Percentiles rank a stretch among this genome's conserved stretches.
Conservation (phyloP, 2,888 invertebrate species). For the Xestia sexstrigata region DNA sequence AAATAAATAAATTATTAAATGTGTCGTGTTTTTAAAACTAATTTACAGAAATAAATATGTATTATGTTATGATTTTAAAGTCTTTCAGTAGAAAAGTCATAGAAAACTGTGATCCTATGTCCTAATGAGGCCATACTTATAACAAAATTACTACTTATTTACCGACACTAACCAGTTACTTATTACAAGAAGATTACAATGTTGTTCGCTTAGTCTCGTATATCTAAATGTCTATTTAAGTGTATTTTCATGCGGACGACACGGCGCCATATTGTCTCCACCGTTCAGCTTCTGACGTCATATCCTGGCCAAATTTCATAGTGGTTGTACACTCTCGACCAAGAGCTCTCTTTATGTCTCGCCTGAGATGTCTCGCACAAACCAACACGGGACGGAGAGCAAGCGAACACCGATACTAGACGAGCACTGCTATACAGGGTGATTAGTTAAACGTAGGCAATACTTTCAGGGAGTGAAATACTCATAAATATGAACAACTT, state of each 20-base stretch:
- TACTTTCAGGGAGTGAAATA: too few species aligned
- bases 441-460: too few species aligned
- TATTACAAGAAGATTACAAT: background rate
- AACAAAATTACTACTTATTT: background rate
- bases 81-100: background rate
- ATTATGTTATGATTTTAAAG: too few species aligned
- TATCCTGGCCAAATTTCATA: background rate
- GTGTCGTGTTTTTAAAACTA: too few species aligned
- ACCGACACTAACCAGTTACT: background rate
- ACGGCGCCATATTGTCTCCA: background rate
- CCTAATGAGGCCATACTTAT: background rate
- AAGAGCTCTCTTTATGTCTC: background rate
- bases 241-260: background rate
- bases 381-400: background rate
- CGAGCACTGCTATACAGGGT: background rate
- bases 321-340: background rate
- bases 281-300: conserved; percentile 18
- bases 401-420: background rate
- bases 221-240: background rate
- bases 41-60: too few species aligned
- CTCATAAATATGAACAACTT: too few species aligned
- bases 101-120: background rate
- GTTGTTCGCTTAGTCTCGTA: background rate
- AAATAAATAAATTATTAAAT: too few species aligned
- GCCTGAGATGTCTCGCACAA: background rate